Evolutionary conservation across 2,797 vertebrate genomes (phyloP), one percentile per base, ranked within the genome.

Genomic region (Falco rusticolus): DNA sequence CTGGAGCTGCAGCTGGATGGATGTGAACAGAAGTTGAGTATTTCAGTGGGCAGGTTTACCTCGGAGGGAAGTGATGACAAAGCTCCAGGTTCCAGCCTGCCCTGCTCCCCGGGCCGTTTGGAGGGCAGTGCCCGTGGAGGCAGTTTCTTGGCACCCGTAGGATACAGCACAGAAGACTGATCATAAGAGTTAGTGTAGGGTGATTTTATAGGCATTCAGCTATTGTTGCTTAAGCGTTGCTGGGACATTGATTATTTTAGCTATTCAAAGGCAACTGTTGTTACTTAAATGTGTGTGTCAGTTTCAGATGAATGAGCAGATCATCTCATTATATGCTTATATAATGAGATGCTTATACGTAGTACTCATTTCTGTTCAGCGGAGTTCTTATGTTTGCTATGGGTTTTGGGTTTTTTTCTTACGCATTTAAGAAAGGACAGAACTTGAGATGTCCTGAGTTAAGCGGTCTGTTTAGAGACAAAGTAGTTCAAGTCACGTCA

Each of bases 341-440:
- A 39, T 39, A 39, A 39, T 39, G 39, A 39, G 14, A 20, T 37
- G 28, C 45, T 50, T 59, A 16, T 8, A 4, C 5, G 18, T 10
- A 60, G 51, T 25, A 54, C 56, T n/a, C 5, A 3, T 20, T 92
- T 76, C 60, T 25, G 8, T 77, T 37, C 71, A 16, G 15, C 7
- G 37, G 10, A 25, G n/a, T 56, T 89, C 26, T 45, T 63, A 8
- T 0, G 2, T 84, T 56, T 68, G 39, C 41, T 76, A 31, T 13
- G 37, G 29, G 74, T 57, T 72, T 70, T n/a, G 7, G 45, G 45
- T 19, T 43, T 25, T 75, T 89, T 82, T 60, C 33, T 63, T 71
- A 25, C 0, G 0, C 11, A 5, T 6, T 1, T 41, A 37, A 39
- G 37, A 60, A 53, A 54, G 15, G 34, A 34, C 25, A 68, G 64